Evolutionary conservation across 2,888 invertebrate genomes (phyloP).

Genomic region (Lasioglossum oenotherae): DNA sequence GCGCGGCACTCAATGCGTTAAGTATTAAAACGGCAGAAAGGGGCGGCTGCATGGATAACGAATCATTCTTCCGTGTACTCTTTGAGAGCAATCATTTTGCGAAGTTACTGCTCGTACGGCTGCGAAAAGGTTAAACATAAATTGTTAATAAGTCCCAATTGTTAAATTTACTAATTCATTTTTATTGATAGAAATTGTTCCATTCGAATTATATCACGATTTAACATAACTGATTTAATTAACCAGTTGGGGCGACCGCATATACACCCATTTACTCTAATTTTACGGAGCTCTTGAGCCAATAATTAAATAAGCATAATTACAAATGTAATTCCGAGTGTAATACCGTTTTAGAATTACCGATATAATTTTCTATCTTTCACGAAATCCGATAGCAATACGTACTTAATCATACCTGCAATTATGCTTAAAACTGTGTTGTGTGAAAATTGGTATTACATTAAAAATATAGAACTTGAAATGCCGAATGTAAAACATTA

Average conservation of each 20-base stretch:
- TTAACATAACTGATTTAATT: neutral
- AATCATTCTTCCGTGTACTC: neutral
- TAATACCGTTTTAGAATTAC: neutral
- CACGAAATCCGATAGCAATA: neutral
- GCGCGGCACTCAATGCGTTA: slow-evolving; percentile 4
- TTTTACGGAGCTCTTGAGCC: neutral
- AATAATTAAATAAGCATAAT: neutral
- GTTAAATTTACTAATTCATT: neutral
- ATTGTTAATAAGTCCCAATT: too few species aligned
- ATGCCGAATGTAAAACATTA: neutral
- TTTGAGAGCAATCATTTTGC: neutral
- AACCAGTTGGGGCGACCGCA: neutral
- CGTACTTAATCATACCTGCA: neutral
- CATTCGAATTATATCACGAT: neutral
- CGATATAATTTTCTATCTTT: neutral
- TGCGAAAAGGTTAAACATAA: neutral
- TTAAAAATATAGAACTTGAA: neutral
- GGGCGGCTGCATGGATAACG: neutral
- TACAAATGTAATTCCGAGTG: neutral
- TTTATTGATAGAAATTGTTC: neutral
- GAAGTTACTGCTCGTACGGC: neutral
- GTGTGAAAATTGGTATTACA: neutral
- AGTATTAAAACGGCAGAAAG: neutral
- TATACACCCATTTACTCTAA: neutral
- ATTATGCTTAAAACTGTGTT: neutral